phyloP scores from a whole-genome alignment of 2,797 vertebrate genomes.

The Pipistrellus pipistrellus region DNA sequence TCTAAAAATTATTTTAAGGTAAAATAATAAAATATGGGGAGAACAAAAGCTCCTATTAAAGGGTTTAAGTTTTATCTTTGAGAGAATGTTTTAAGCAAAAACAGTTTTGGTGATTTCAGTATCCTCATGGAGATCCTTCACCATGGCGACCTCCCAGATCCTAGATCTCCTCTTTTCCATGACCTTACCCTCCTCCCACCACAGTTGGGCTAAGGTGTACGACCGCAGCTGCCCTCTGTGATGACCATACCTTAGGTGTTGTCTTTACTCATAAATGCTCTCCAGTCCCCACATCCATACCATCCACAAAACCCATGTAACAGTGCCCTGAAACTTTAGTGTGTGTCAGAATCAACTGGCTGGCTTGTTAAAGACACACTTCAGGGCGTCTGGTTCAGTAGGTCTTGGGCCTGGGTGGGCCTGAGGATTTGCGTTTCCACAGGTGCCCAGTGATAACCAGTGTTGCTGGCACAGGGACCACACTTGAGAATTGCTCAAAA shows the following conservation, averaged over 20 bases:
- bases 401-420: neutral
- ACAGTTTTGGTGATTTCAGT: neutral
- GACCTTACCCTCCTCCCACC: neutral
- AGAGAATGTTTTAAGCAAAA: neutral
- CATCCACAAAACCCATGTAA: neutral
- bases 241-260: neutral
- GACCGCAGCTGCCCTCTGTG: neutral
- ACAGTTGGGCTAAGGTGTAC: neutral
- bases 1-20: neutral
- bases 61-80: neutral
- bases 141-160: neutral
- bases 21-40: constrained; percentile 7
- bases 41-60: neutral
- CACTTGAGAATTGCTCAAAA: neutral
- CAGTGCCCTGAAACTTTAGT: neutral
- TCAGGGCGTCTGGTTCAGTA: neutral
- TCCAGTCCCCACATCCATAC: neutral
- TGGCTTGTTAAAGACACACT: neutral
- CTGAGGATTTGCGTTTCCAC: neutral
- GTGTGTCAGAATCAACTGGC: neutral
- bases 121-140: no score
- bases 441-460: neutral
- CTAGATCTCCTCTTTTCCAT: neutral
- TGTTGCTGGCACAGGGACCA: neutral
- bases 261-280: neutral